A percentile compares a stretch with the other conserved stretches of the same genome.
These are phyloP conservation scores for Linnaemya tessellans DNA, from an alignment of 2,888 invertebrate species.

Conservation along the genomic window DNA sequence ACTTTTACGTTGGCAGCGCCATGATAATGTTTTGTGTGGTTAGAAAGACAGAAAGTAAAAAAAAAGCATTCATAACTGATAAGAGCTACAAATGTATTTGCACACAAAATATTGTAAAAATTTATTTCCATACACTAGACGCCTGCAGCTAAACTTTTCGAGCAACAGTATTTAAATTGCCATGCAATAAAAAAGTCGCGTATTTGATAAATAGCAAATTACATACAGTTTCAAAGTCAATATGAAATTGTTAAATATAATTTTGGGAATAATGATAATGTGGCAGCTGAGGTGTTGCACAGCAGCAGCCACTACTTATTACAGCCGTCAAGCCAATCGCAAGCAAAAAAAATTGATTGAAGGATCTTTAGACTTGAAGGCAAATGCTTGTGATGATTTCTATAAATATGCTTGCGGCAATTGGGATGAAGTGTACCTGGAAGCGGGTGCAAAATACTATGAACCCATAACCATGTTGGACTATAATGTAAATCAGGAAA, in stretches of 20 bases:
- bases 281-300: not conserved
- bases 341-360: conserved; percentile 58
- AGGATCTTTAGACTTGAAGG: conserved; percentile 61
- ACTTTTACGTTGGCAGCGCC: not conserved
- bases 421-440: conserved; percentile 64
- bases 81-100: conserved; percentile 10
- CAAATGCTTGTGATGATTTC: conserved; percentile 71
- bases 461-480: conserved; percentile 70
- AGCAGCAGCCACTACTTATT: not conserved
- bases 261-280: conserved; percentile 1
- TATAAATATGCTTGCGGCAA: conserved; percentile 72
- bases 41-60: not conserved
- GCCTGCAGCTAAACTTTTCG: not conserved
- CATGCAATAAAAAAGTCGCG: conserved; percentile 26
- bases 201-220: conserved; percentile 5
- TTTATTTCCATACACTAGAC: not conserved
- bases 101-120: conserved; percentile 23
- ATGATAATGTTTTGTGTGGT: conserved; percentile 20
- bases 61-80: conserved; percentile 11
- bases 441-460: conserved; percentile 40
- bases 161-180: conserved; percentile 27
- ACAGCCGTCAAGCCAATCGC: conserved; percentile 5
- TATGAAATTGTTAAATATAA: conserved; percentile 28
- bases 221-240: not conserved
- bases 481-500: conserved; percentile 64